Percentiles rank a stretch among this genome's conserved stretches.
Conservation (phyloP, 2,113 vertebrate species). For the Prunella fulvescens region DNA sequence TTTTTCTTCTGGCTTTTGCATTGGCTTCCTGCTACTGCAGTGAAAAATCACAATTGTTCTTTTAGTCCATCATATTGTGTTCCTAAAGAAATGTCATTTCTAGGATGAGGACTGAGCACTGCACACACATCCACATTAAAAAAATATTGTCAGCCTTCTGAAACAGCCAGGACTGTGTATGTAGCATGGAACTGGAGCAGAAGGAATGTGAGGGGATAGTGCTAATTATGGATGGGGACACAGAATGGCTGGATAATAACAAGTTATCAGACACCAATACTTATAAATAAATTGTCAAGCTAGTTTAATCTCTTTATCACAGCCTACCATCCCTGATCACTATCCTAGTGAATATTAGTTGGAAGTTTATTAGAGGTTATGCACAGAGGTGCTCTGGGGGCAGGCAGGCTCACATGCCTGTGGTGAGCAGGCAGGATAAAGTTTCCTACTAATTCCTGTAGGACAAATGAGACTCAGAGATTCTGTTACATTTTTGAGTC, state of each 20-base stretch:
- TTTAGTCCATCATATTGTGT: neutral
- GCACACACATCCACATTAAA: neutral
- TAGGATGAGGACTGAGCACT: neutral
- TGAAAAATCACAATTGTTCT: neutral
- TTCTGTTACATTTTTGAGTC: slow-evolving; percentile 3
- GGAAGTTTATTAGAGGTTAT: neutral
- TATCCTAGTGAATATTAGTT: neutral
- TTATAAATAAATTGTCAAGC: neutral
- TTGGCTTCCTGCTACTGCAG: neutral
- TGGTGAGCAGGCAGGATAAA: neutral
- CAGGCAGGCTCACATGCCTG: neutral
- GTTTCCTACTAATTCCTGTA: slow-evolving; percentile 14
- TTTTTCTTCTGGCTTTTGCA: neutral
- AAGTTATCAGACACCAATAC: neutral
- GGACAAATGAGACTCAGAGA: neutral
- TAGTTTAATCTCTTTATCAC: neutral
- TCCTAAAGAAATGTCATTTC: neutral
- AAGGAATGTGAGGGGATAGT: neutral
- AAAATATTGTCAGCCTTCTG: neutral
- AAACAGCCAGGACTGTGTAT: neutral
- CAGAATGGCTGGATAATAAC: neutral
- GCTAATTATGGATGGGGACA: neutral
- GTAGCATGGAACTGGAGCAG: neutral
- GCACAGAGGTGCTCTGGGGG: neutral
- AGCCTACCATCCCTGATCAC: neutral